phyloP scores from a whole-genome alignment of 2,113 vertebrate genomes.

The Verasper variegatus region DNA sequence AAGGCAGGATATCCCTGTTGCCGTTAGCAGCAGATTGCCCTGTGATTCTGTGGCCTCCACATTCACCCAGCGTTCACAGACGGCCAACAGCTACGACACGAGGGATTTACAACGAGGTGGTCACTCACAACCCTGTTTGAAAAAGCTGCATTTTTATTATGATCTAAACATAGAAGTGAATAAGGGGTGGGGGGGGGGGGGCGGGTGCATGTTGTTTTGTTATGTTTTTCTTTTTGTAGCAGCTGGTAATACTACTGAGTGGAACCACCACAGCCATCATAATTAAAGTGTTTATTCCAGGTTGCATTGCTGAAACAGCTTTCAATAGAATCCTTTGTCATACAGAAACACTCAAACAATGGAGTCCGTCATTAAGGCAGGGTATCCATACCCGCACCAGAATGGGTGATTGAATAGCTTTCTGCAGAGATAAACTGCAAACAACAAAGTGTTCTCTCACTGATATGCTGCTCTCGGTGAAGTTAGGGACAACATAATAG shows the following conservation, averaged over 20 bases:
- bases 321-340: not conserved
- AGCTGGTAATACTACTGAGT: not conserved
- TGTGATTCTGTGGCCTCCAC: constrained; percentile 74
- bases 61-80: constrained; percentile 63
- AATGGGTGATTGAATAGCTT: not conserved
- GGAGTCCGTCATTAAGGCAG: not conserved
- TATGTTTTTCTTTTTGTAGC: not conserved
- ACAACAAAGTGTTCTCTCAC: no score
- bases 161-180: not conserved
- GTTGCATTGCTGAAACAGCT: not conserved
- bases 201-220: not conserved
- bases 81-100: constrained; percentile 41
- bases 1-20: constrained; percentile 82
- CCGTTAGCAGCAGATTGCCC: constrained; percentile 80
- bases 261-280: not conserved
- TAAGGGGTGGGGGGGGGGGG: not conserved
- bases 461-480: no score
- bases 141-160: constrained; percentile 2
- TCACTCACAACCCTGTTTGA: constrained; percentile 38
- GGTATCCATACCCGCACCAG: not conserved
- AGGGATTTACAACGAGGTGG: constrained; percentile 47
- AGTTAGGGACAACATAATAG: no score
- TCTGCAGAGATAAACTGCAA: no score
- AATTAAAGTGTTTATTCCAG: not conserved
- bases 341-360: not conserved